A percentile compares a stretch with the other conserved stretches of the same genome.
Evolutionary conservation across 2,797 vertebrate genomes (phyloP).

Genomic region (Scolopax bukidnonensis): DNA sequence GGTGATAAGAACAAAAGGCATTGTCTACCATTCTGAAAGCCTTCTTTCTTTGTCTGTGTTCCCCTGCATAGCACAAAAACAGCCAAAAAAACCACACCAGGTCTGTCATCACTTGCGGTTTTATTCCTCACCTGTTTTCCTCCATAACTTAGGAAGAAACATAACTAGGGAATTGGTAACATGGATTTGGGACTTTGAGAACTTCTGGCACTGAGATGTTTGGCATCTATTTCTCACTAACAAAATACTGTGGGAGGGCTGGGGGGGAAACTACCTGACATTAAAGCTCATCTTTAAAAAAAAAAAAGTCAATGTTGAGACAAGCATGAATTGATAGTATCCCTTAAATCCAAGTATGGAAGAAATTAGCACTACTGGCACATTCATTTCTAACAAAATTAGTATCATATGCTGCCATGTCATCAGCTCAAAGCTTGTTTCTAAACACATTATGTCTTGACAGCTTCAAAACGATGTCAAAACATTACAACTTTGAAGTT

Average conservation of each 20-base stretch:
- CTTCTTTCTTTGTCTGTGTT: not conserved
- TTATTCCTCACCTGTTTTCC: not conserved
- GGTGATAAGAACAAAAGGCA: not conserved
- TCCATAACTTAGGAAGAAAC: not conserved
- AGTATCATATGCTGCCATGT: slow-evolving; percentile 1
- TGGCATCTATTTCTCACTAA: not conserved
- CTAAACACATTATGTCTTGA: not conserved
- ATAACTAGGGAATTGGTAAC: not conserved
- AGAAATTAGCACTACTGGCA: slow-evolving; percentile 13
- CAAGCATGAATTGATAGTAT: not conserved
- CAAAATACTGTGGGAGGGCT: not conserved
- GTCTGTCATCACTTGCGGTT: not conserved
- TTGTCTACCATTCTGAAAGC: not conserved
- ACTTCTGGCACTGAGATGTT: not conserved
- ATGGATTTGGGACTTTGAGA: not conserved
- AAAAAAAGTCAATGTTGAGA: not conserved
- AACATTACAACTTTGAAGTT: not conserved
- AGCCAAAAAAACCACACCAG: not conserved
- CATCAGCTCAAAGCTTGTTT: slow-evolving; percentile 7
- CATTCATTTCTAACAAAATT: not conserved
- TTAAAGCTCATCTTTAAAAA: not conserved
- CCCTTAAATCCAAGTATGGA: not conserved
- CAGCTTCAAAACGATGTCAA: not conserved
- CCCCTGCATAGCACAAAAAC: not conserved
- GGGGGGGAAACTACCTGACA: not conserved